Conservation (phyloP, 2,113 vertebrate species). For the Elephantulus edwardii region DNA sequence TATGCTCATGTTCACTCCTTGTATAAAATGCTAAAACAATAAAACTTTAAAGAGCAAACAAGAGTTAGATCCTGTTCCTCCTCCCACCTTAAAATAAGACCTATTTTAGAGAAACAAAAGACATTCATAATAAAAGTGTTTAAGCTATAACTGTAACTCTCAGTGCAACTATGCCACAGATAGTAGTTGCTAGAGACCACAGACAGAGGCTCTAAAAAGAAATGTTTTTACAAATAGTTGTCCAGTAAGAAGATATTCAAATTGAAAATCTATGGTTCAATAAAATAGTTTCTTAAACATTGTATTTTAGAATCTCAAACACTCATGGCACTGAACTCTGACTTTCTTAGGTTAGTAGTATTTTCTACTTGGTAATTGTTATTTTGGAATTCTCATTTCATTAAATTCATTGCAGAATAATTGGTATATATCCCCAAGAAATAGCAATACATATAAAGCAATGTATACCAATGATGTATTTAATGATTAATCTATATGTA, state of each 20-base stretch:
- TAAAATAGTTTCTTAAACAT: constrained; percentile 42
- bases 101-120: constrained; percentile 80
- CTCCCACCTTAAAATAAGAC: constrained; percentile 59
- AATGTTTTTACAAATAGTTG: background rate
- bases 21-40: constrained; percentile 85
- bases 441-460: constrained; percentile 33
- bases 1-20: constrained; percentile 84
- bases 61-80: constrained; percentile 81
- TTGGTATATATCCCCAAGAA: constrained; percentile 29
- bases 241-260: constrained; percentile 33
- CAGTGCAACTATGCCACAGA: constrained; percentile 50
- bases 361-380: constrained; percentile 46
- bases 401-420: constrained; percentile 56
- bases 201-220: background rate
- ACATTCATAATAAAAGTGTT: constrained; percentile 73
- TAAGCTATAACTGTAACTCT: constrained; percentile 63
- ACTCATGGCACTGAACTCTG: constrained; percentile 43
- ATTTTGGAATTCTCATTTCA: constrained; percentile 40
- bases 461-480: constrained; percentile 46
- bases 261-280: constrained; percentile 49
- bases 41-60: constrained; percentile 88
- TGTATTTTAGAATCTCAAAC: constrained; percentile 47
- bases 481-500: background rate
- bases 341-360: background rate
- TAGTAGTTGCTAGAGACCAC: background rate